Evolutionary conservation across 2,113 vertebrate genomes (phyloP), one percentile per base, ranked within the genome.

Genomic region (Clupea harengus): DNA sequence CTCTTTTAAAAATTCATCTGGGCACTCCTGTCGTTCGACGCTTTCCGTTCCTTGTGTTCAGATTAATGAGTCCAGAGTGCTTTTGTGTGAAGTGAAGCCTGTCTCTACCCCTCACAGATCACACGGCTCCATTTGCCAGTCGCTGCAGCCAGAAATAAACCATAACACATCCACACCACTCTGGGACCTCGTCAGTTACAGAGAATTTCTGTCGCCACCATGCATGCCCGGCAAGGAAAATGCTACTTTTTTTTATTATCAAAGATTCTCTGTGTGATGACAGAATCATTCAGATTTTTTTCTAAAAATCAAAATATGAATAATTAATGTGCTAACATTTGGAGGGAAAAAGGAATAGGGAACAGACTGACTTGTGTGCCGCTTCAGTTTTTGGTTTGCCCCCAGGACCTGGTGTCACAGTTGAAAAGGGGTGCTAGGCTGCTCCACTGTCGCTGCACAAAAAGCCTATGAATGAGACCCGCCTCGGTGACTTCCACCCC

Each of bases 1-100:
- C 78, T 60, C 39, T 86, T 92, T 94, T 91, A 93, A 93, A 93
- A 93, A 94, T 93, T 91, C 83, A 94, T 93, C 85, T 20, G 4
- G 83, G 87, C 84, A 89, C 91, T 90, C 88, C 88, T 92, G 90
- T 89, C 86, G 82, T 91, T 90, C 92, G 90, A 91, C 90, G 83
- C 87, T 90, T 87, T 91, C 88, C 81, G 45, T 15, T 57, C 0
- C 88, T 89, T 88, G 86, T 89, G 90, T 91, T 92, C 87, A 92
- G 93, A 94, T 94, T 94, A 94, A 92, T 57, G 81, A 86, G 83
- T 87, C 80, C 9, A 10, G 82, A 87, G 89, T 86, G 89, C 91
- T 93, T 39, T 91, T 91, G 28, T 81, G 44, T 83, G 86, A 90
- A 57, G 86, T 52, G 60, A 82, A 47, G 88, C 91, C 88, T 90